phyloP scores from a whole-genome alignment of 1,140 invertebrate species.

The Spodoptera frugiperda region DNA sequence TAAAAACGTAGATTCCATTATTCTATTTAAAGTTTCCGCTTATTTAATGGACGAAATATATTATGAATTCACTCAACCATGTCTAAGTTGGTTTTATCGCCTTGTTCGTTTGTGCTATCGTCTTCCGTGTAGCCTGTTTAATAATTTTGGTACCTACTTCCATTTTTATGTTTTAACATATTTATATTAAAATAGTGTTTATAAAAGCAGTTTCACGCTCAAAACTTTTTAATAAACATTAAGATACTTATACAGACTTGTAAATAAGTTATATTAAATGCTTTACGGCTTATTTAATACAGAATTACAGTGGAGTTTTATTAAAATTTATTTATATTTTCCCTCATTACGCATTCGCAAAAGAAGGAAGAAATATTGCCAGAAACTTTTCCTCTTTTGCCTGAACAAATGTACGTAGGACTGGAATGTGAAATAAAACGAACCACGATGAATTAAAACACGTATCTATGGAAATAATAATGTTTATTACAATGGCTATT shows the following conservation, averaged over 20 bases:
- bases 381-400: too few species aligned
- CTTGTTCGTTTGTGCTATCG: slow-evolving; percentile 28
- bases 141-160: slow-evolving; percentile 3
- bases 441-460: background rate
- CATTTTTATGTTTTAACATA: background rate
- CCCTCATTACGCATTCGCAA: background rate
- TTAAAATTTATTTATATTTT: background rate
- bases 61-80: slow-evolving; percentile 28
- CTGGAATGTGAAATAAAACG: slow-evolving; percentile 1
- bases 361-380: background rate
- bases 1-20: slow-evolving; percentile 18
- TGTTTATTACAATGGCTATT: background rate
- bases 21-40: slow-evolving; percentile 37
- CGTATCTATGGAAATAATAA: background rate
- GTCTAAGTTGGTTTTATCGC: slow-evolving; percentile 30
- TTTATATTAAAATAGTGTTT: too few species aligned
- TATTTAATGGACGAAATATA: slow-evolving; percentile 26
- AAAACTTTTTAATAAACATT: too few species aligned
- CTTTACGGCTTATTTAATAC: too few species aligned
- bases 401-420: background rate
- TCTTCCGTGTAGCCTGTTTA: slow-evolving; percentile 37
- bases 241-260: too few species aligned
- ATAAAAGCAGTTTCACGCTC: too few species aligned
- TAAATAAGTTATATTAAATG: too few species aligned
- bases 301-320: background rate